Conservation (phyloP, 2,797 vertebrate genomes). For the Hippopotamyrus pictus region DNA sequence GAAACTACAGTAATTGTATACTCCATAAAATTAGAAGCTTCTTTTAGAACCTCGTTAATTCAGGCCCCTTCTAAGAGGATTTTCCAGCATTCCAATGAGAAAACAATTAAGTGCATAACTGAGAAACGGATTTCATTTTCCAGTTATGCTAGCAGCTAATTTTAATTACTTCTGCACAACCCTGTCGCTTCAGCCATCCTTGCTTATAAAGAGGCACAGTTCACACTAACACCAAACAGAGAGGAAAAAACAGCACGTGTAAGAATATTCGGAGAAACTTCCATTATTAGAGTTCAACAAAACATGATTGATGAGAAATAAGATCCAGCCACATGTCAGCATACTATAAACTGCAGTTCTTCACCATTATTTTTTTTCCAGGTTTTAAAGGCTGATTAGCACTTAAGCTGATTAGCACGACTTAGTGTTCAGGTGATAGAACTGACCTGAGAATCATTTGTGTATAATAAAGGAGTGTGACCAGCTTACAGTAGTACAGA, state of each 20-base stretch:
- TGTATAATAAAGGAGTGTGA: background rate
- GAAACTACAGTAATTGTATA: background rate
- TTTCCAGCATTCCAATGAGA: background rate
- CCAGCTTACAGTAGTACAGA: background rate
- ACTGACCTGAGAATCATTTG: background rate
- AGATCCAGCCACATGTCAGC: background rate
- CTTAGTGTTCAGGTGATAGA: background rate
- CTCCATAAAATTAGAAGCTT: background rate
- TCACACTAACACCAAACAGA: background rate
- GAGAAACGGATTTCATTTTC: background rate
- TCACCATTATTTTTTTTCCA: background rate
- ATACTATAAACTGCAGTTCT: background rate
- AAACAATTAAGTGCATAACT: background rate
- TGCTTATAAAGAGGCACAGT: background rate
- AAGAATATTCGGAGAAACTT: background rate
- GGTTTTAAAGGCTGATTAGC: background rate
- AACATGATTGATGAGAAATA: background rate
- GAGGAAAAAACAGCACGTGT: background rate
- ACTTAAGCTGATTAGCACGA: background rate
- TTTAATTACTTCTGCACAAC: background rate
- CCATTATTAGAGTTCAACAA: background rate
- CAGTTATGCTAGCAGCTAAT: background rate
- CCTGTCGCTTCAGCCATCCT: background rate
- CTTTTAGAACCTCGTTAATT: background rate
- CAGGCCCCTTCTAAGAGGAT: background rate